These are phyloP conservation scores for Mesocentrotus franciscanus DNA, from an alignment of 53 echinoderm and acorn worm genomes.

Conservation along the genomic window DNA sequence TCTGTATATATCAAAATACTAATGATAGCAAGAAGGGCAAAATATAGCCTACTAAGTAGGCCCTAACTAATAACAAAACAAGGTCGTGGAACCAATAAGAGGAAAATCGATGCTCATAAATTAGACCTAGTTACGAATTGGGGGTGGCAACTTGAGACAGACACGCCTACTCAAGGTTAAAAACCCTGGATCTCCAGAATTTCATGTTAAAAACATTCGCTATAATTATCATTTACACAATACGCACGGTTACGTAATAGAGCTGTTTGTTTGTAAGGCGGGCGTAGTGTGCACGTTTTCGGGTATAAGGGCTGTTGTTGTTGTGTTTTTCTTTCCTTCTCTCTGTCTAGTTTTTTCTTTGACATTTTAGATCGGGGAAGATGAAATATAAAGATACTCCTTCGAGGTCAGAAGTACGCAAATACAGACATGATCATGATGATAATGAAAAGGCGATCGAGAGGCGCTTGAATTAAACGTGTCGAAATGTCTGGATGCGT, in stretches of 20 bases:
- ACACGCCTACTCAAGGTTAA: not conserved
- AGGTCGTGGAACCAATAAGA: not conserved
- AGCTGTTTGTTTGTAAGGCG: not conserved
- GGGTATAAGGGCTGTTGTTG: not conserved
- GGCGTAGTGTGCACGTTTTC: not conserved
- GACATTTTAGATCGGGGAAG: too few relatives aligned
- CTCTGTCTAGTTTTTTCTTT: too few relatives aligned
- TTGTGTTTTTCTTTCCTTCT: too few relatives aligned
- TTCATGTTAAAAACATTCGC: not conserved
- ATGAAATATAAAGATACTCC: too few relatives aligned
- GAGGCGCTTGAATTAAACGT: too few relatives aligned
- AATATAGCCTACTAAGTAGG: not conserved
- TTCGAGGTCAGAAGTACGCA: too few relatives aligned
- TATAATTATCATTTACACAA: not conserved
- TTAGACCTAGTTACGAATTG: not conserved
- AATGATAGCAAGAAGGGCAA: not conserved
- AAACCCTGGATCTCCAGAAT: not conserved
- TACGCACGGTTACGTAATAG: conserved; percentile 7
- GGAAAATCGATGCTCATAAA: conserved; percentile 4
- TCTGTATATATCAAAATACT: too few relatives aligned
- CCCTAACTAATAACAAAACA: not conserved
- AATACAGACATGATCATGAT: too few relatives aligned
- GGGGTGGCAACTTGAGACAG: not conserved
- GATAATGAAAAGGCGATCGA: too few relatives aligned
- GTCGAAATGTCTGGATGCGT: too few relatives aligned